Evolutionary conservation across 2,113 vertebrate species (phyloP).

Genomic region (Lagopus muta): DNA sequence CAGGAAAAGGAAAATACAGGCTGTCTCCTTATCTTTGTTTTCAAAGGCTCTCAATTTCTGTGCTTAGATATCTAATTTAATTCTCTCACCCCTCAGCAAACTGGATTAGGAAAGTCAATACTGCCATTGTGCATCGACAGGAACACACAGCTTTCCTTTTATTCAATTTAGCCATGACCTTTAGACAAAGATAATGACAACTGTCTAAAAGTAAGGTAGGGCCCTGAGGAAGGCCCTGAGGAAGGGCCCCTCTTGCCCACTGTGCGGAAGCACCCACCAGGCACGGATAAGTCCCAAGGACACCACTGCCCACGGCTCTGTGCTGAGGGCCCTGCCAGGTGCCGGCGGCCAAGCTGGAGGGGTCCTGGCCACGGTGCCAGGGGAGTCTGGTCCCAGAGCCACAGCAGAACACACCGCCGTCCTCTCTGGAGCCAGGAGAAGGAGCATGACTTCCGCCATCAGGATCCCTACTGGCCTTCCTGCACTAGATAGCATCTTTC

Average conservation of each 20-base stretch:
- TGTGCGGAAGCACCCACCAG: neutral
- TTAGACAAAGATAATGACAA: constrained; percentile 90
- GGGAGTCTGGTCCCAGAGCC: neutral
- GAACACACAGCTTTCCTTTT: constrained; percentile 88
- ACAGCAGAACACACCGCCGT: neutral
- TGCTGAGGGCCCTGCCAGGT: neutral
- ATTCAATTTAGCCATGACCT: constrained; percentile 90
- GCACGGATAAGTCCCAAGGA: neutral
- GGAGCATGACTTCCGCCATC: constrained; percentile 37
- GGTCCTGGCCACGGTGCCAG: neutral
- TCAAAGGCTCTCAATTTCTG: constrained; percentile 90
- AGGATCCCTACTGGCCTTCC: constrained; percentile 54
- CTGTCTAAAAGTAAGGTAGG: constrained; percentile 84
- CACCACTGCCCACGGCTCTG: neutral
- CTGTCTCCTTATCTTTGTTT: constrained; percentile 86
- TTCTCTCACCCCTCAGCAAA: constrained; percentile 92
- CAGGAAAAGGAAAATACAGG: constrained; percentile 83
- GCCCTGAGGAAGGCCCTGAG: constrained; percentile 74
- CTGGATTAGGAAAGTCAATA: constrained; percentile 92
- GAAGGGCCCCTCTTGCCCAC: constrained; percentile 30
- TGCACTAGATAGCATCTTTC: constrained; percentile 36
- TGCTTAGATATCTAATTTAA: constrained; percentile 92
- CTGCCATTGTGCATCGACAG: constrained; percentile 87
- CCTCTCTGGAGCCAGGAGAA: constrained; percentile 51
- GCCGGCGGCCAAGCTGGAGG: neutral